Evolutionary conservation across 2,888 invertebrate species (phyloP), one percentile per base, ranked within the genome.

Genomic region (Phaonia tiefii): DNA sequence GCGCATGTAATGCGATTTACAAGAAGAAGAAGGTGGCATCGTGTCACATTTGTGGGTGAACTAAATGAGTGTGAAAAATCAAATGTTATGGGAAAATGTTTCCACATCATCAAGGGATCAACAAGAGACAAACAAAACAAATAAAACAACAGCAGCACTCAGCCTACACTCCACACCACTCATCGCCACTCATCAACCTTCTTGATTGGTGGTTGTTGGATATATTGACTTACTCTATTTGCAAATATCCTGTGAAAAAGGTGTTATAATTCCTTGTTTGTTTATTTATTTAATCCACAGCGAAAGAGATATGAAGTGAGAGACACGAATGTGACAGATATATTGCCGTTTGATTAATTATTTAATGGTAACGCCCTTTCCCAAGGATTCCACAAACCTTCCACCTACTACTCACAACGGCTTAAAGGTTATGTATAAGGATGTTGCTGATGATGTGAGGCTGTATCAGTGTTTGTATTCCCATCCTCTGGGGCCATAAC

Each of bases 1-100:
- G 66, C 79, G 74, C 71, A 80, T 51, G 58, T 75, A 79, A 73
- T 77, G 42, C 75, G 82, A 79, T 70, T 80, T 72, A n/a, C n/a
- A n/a, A n/a, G n/a, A n/a, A n/a, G 54, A 80, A 46, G 63, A 75
- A 74, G 79, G 67, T 74, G 79, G 15, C 31, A n/a, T 31, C 26
- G 58, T 58, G 58, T 63, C n/a, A 63, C 20, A 63, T 63, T 17
- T 22, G 37, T 60, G 63, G 63, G 42, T 39, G 42, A 42, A 37
- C 37, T 63, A 63, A 63, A 20, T 44, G 31, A 73, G 67, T 70
- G 70, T 65, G 54, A 80, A 77, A 71, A 77, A 71, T 70, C 51
- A 51, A 72, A 74, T 66, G 66, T 60, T 46, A 67, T 75, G 78
- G 67, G 77, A 67, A 71, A 81, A 60, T 67, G 15, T 58, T 63